Evolutionary conservation across 2,888 invertebrate genomes (phyloP).

Genomic region (Steinernema scapterisci): DNA sequence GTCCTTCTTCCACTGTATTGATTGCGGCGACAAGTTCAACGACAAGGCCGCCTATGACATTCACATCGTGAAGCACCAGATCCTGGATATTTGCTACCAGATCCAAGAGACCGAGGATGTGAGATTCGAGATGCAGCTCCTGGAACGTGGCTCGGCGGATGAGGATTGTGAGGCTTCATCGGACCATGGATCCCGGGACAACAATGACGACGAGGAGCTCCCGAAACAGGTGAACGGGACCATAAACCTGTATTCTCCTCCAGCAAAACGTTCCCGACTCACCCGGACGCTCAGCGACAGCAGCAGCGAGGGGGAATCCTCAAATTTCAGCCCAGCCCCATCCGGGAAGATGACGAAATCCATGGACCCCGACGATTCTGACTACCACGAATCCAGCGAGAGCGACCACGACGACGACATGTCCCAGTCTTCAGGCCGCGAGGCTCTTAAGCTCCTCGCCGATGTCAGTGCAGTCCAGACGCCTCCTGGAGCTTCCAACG

Average conservation of each 20-base stretch:
- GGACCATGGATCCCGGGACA: background rate
- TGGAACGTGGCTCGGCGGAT: background rate
- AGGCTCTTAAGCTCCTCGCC: conserved; percentile 18
- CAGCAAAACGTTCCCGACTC: background rate
- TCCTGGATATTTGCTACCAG: conserved; percentile 30
- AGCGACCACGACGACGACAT: conserved; percentile 1
- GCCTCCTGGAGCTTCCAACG: background rate
- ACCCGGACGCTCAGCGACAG: conserved; percentile 7
- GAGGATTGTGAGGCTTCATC: background rate
- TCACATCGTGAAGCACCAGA: conserved; percentile 29
- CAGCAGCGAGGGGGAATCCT: conserved; percentile 15
- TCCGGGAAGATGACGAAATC: background rate
- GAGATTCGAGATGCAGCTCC: background rate
- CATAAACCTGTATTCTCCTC: background rate
- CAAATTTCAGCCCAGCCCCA: background rate
- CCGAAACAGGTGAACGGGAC: background rate
- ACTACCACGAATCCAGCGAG: background rate
- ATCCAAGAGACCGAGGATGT: conserved; percentile 15
- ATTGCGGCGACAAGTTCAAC: conserved; percentile 7
- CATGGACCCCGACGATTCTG: background rate
- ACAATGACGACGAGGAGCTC: background rate
- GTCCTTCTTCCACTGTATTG: conserved; percentile 1
- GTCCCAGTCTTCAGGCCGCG: background rate
- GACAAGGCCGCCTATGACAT: conserved; percentile 20
- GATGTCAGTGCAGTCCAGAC: conserved; percentile 11